Evolutionary conservation across 1,140 invertebrate genomes (phyloP).

Genomic region (Drosophila bipectinata): DNA sequence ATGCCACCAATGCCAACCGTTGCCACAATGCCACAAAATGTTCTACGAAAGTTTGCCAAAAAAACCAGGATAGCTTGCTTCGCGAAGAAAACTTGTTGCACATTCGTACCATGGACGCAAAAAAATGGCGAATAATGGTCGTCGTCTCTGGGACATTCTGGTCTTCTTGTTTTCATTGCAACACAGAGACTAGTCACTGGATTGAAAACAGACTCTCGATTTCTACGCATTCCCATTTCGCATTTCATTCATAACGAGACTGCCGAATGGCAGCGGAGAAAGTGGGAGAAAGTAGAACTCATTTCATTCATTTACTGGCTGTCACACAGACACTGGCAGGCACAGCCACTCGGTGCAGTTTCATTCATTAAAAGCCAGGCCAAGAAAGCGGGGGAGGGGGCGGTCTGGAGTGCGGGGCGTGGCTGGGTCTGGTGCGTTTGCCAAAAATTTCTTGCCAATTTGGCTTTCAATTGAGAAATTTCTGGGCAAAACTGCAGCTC

Average conservation of each 20-base stretch:
- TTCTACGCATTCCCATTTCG: slow-evolving; percentile 45
- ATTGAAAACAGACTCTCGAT: slow-evolving; percentile 34
- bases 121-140: background rate
- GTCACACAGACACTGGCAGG: slow-evolving; percentile 28
- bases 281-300: slow-evolving; percentile 26
- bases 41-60: background rate
- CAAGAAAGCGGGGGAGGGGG: background rate
- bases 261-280: background rate
- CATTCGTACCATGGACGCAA: slow-evolving; percentile 1
- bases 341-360: slow-evolving; percentile 36
- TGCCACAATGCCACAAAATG: background rate
- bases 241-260: slow-evolving; percentile 54
- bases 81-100: slow-evolving; percentile 51
- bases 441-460: background rate
- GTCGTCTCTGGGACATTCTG: background rate
- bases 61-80: slow-evolving; percentile 4
- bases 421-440: background rate
- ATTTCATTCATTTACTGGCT: slow-evolving; percentile 48
- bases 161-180: background rate
- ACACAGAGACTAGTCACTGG: background rate
- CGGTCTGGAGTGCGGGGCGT: background rate
- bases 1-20: background rate
- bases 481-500: background rate
- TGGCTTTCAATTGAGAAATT: background rate
- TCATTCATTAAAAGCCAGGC: slow-evolving; percentile 62